A percentile compares a stretch with the other conserved stretches of the same genome.
These are phyloP conservation scores for Catharus bicknelli DNA, from an alignment of 2,113 vertebrate genomes.

Conservation along the genomic window DNA sequence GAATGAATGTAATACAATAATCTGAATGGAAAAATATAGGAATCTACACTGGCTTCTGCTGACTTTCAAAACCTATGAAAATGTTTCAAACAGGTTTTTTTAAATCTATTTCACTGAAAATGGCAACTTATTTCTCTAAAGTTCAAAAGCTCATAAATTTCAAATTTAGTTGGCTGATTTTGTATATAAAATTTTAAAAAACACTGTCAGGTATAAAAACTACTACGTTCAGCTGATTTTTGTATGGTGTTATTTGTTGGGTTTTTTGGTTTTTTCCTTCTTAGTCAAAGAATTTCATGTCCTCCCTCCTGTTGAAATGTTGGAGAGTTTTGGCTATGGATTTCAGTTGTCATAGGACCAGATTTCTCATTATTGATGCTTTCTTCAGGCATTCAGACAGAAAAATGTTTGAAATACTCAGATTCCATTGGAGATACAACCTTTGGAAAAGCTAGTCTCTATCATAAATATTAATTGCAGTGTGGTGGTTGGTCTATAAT, in stretches of 20 bases:
- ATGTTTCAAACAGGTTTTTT: background rate
- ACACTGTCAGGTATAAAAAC: background rate
- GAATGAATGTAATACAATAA: background rate
- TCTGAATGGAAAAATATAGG: background rate
- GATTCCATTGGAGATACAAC: background rate
- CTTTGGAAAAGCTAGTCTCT: background rate
- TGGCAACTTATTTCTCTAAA: background rate
- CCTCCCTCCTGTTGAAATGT: background rate
- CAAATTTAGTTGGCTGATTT: background rate
- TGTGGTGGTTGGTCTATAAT: background rate
- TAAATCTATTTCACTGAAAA: background rate
- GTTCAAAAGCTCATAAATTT: background rate
- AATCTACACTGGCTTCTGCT: background rate
- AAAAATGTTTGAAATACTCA: background rate
- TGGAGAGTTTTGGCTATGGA: background rate
- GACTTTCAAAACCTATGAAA: background rate
- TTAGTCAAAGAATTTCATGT: background rate
- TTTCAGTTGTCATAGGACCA: background rate
- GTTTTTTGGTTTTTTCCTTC: fast-evolving
- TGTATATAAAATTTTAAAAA: background rate
- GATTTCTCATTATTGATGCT: background rate
- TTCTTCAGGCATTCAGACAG: background rate
- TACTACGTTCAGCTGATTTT: background rate
- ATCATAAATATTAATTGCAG: constrained; percentile 2
- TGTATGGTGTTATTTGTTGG: background rate